Conservation (phyloP, 2,888 invertebrate species). For the Rhopalosiphum nymphaeae region DNA sequence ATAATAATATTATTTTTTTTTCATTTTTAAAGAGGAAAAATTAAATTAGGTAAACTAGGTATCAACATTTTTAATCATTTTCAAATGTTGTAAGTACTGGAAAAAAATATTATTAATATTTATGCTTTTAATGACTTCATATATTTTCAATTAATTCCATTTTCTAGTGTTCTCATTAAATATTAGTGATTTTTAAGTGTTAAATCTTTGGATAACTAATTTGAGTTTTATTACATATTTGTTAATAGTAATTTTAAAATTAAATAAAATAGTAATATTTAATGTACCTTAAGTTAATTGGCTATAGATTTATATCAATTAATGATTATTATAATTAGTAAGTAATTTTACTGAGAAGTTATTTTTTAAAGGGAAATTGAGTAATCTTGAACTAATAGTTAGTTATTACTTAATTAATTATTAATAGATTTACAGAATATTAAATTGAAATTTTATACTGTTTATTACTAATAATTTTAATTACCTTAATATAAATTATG, state of each 20-base stretch:
- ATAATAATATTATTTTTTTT: background rate
- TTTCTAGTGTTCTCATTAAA: background rate
- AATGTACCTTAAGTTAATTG: background rate
- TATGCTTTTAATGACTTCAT: background rate
- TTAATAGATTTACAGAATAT: background rate
- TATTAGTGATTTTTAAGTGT: background rate
- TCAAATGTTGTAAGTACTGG: background rate
- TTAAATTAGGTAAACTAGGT: background rate
- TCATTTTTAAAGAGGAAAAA: background rate
- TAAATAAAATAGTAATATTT: background rate
- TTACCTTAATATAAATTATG: background rate
- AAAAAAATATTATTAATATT: background rate
- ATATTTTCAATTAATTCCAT: background rate
- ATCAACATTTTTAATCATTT: background rate
- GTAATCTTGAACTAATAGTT: background rate
- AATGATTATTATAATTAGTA: background rate
- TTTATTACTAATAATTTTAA: background rate
- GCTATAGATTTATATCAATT: background rate
- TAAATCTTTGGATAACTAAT: background rate
- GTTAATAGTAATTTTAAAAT: background rate
- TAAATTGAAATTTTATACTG: background rate
- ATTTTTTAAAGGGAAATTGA: background rate
- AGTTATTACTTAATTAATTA: background rate
- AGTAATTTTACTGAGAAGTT: background rate
- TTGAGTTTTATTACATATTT: background rate